Percentiles rank a stretch among this genome's conserved stretches.
phyloP scores from a whole-genome alignment of 2,113 vertebrate species.

The Paraplagusia blochii region DNA sequence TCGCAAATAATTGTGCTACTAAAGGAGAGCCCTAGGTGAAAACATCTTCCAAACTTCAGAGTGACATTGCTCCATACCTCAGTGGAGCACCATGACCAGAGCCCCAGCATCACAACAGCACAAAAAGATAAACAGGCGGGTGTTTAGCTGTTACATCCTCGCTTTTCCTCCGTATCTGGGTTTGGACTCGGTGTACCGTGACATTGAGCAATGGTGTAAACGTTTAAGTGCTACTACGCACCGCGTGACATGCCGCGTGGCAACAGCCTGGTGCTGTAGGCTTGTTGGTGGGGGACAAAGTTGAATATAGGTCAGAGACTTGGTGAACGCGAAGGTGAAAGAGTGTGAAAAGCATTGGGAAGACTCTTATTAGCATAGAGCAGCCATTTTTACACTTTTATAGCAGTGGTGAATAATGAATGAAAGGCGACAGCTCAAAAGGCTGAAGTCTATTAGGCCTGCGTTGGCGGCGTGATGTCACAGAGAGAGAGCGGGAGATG shows the following conservation, averaged over 20 bases:
- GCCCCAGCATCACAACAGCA: slow-evolving; percentile 11
- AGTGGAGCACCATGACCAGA: background rate
- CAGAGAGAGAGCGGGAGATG: slow-evolving; percentile 22
- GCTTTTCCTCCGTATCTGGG: slow-evolving; percentile 24
- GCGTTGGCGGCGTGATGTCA: slow-evolving; percentile 31
- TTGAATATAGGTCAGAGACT: slow-evolving; percentile 50
- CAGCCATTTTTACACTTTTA: slow-evolving; percentile 58
- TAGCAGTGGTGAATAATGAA: slow-evolving; percentile 60
- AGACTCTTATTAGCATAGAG: slow-evolving; percentile 34
- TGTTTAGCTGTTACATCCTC: slow-evolving; percentile 30
- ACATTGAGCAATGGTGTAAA: slow-evolving; percentile 51
- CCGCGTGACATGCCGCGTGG: slow-evolving; percentile 34
- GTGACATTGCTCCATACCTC: slow-evolving; percentile 30
- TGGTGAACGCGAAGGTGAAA: slow-evolving; percentile 44
- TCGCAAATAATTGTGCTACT: too few relatives aligned
- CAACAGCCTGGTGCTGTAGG: slow-evolving; percentile 2
- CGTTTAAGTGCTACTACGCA: slow-evolving; percentile 49
- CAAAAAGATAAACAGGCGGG: slow-evolving; percentile 26
- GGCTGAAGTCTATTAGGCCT: slow-evolving; percentile 17
- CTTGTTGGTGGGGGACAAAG: slow-evolving; percentile 1
- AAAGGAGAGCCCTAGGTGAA: too few relatives aligned
- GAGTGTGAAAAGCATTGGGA: slow-evolving; percentile 41
- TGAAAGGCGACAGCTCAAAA: slow-evolving; percentile 50
- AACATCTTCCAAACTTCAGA: slow-evolving; percentile 3
- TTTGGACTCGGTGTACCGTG: slow-evolving; percentile 24